phyloP scores from a whole-genome alignment of 53 echinoderm and acorn worm species.

The Patiria pectinifera region DNA sequence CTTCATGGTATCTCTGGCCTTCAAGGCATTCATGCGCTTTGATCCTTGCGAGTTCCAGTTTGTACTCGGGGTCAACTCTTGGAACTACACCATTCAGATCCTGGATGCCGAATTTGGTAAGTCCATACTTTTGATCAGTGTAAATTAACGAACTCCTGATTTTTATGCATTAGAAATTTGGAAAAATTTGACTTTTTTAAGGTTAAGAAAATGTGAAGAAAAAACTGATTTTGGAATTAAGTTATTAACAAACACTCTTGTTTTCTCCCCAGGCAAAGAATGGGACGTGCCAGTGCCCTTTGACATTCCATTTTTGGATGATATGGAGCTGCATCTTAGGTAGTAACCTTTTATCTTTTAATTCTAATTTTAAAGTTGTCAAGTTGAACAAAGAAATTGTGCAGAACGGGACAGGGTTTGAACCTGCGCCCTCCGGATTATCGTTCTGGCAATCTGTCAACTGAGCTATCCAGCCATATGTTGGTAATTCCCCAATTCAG shows the following conservation, averaged over 20 bases:
- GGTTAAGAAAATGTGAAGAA: too few relatives aligned
- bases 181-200: too few relatives aligned
- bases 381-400: too few relatives aligned
- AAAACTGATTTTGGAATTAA: too few relatives aligned
- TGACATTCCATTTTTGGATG: slow-evolving; percentile 59
- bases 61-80: slow-evolving; percentile 44
- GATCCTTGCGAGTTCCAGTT: slow-evolving; percentile 64
- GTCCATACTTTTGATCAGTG: not conserved
- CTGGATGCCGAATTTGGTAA: slow-evolving; percentile 63
- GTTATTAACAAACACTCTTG: too few relatives aligned
- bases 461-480: too few relatives aligned
- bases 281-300: slow-evolving; percentile 42
- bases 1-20: slow-evolving; percentile 45
- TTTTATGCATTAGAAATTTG: too few relatives aligned
- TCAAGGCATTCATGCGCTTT: slow-evolving; percentile 64
- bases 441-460: too few relatives aligned
- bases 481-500: too few relatives aligned
- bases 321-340: slow-evolving; percentile 36
- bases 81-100: slow-evolving; percentile 62
- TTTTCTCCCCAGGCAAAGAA: slow-evolving; percentile 23
- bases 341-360: not conserved
- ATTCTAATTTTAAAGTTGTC: not conserved
- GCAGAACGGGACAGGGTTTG: too few relatives aligned
- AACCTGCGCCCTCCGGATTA: too few relatives aligned
- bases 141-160: too few relatives aligned